A percentile compares a stretch with the other conserved stretches of the same genome.
Conservation (phyloP, 2,797 vertebrate genomes). For the Dromococcyx pavoninus region DNA sequence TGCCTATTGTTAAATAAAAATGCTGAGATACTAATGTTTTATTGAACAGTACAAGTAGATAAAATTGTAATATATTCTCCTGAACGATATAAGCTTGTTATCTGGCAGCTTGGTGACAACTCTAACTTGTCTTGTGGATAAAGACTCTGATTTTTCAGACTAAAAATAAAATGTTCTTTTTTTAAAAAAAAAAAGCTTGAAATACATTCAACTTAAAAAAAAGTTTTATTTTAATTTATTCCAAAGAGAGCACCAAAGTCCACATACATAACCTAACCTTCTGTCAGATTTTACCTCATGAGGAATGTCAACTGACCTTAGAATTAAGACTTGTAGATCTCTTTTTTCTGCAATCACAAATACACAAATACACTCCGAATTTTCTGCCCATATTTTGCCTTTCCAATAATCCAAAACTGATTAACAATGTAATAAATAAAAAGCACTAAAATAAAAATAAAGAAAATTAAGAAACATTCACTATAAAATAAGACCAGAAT, state of each 20-base stretch:
- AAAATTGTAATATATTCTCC: slow-evolving; percentile 78
- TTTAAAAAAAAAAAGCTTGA: not conserved
- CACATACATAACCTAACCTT: not conserved
- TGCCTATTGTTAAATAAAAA: slow-evolving; percentile 84
- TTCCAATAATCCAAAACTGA: not conserved
- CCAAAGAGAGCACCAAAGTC: not conserved
- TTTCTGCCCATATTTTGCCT: not conserved
- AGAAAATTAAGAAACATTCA: not conserved
- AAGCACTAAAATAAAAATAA: not conserved
- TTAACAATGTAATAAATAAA: not conserved
- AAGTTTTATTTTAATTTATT: not conserved
- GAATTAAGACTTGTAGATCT: not conserved
- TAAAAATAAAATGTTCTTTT: slow-evolving; percentile 30
- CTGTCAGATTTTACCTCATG: not conserved
- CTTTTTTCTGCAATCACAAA: not conserved
- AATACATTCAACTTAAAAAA: not conserved
- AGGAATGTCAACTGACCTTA: not conserved
- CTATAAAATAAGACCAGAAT: not conserved
- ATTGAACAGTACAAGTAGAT: slow-evolving; percentile 81
- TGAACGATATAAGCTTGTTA: slow-evolving; percentile 72
- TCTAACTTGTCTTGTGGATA: slow-evolving; percentile 38
- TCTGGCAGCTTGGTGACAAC: slow-evolving; percentile 71
- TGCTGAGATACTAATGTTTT: slow-evolving; percentile 82
- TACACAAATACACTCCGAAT: not conserved
- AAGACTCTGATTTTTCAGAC: slow-evolving; percentile 18